A percentile compares a stretch with the other conserved stretches of the same genome.
Evolutionary conservation across 2,113 vertebrate genomes (phyloP).

Genomic region (Mus pahari): DNA sequence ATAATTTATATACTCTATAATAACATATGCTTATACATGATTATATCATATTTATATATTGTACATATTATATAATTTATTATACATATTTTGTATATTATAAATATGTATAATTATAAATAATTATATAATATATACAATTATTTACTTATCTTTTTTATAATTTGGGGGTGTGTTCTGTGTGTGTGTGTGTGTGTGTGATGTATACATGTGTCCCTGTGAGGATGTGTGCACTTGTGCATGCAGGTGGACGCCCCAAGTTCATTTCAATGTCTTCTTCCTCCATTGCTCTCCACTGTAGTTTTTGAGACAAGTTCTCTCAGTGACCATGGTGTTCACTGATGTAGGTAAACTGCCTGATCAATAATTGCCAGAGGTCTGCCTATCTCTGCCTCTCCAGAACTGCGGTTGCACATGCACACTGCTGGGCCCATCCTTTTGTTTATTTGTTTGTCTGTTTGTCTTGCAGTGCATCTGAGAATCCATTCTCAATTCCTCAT

Average conservation of each 20-base stretch:
- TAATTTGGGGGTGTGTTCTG: background rate
- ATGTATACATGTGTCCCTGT: background rate
- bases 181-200: background rate
- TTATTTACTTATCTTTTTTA: background rate
- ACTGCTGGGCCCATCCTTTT: background rate
- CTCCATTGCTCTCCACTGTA: background rate
- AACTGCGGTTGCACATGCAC: too few relatives aligned
- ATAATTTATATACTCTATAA: background rate
- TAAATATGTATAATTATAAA: too few relatives aligned
- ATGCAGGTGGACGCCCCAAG: background rate
- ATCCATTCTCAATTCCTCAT: background rate
- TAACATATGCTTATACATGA: background rate
- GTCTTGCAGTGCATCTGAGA: background rate
- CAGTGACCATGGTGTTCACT: background rate
- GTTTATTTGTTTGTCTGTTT: too few relatives aligned
- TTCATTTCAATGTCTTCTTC: background rate
- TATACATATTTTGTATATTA: too few relatives aligned
- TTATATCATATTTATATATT: too few relatives aligned
- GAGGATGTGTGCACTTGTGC: background rate
- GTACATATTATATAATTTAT: too few relatives aligned
- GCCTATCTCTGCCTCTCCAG: background rate
- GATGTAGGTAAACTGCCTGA: background rate
- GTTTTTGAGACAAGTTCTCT: background rate
- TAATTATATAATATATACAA: too few relatives aligned
- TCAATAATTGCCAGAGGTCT: background rate